Evolutionary conservation across 2,888 invertebrate genomes (phyloP), one percentile per base, ranked within the genome.

Genomic region (Harmothoe impar): DNA sequence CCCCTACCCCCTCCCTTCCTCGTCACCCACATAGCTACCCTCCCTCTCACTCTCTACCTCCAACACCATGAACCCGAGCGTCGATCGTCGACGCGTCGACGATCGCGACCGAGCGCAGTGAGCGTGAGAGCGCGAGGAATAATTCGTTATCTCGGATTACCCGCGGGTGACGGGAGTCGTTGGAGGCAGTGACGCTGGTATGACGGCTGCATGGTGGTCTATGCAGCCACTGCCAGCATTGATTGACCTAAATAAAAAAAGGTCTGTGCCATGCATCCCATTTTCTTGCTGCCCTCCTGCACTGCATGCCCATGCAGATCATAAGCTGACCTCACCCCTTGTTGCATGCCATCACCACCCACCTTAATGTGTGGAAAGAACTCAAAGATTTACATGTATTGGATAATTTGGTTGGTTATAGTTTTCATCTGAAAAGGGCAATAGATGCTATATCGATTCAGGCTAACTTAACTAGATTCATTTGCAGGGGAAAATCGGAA

Each of bases 101-200:
- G 10, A 62, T 62, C 62, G 62, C 62, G 72, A n/a, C 29, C 3
- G 72, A 29, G 72, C n/a, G 72, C 72, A 72, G 72, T 72, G 29
- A 29, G 72, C 72, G 72, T 72, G 72, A 72, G 72, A 25, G 17
- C 72, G 72, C 72, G 72, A 72, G 72, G 72, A 72, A 72, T 72
- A 72, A 72, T 72, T 72, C 72, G 72, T 72, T 72, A 72, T 72
- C 72, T 72, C 72, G 29, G 25, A 72, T 72, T 72, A 72, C 72
- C 31, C n/a, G 25, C 5, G 15, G 25, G 72, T 25, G 29, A 25
- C 72, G 20, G 72, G 5, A 7, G 29, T 29, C 5, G 72, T 25
- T 12, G 72, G n/a, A 20, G 62, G 23, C 62, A 20, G 62, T 29
- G 25, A 15, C 72, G 31, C 72, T 29, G 72, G 29, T n/a, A 62